phyloP scores from a whole-genome alignment of 2,888 invertebrate genomes.

The Epiblema foenella region DNA sequence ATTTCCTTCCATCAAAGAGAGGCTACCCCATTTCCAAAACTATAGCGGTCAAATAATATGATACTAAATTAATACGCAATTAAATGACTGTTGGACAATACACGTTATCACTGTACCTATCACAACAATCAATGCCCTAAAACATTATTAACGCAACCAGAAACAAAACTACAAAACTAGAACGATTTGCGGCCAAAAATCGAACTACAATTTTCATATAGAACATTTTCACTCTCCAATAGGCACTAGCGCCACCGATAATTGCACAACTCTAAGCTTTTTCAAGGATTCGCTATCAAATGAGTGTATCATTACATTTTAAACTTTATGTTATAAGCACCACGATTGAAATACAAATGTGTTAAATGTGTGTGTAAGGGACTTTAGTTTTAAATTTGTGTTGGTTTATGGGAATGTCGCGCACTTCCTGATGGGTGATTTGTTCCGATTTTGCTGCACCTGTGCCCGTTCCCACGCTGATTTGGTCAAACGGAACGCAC shows the following conservation, averaged over 20 bases:
- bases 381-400: slow-evolving; percentile 25
- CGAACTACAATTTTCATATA: neutral
- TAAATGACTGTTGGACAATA: neutral
- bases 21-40: no score
- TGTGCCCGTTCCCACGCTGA: slow-evolving; percentile 39
- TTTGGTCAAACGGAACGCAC: slow-evolving; percentile 38
- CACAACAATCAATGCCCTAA: slow-evolving; percentile 7
- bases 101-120: neutral
- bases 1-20: no score
- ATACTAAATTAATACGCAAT: neutral
- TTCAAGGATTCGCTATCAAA: neutral
- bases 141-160: neutral
- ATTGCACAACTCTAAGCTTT: neutral
- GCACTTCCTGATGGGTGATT: slow-evolving; percentile 40
- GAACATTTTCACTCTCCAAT: neutral
- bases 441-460: slow-evolving; percentile 35
- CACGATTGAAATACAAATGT: neutral
- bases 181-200: neutral
- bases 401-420: slow-evolving; percentile 37
- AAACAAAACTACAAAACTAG: neutral
- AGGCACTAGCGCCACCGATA: slow-evolving; percentile 6
- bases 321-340: neutral
- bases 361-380: neutral
- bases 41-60: neutral
- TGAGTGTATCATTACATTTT: neutral